Percentiles rank a stretch among this genome's conserved stretches.
phyloP scores from a whole-genome alignment of 2,888 invertebrate genomes.

The Acanthosepion lycidas region DNA sequence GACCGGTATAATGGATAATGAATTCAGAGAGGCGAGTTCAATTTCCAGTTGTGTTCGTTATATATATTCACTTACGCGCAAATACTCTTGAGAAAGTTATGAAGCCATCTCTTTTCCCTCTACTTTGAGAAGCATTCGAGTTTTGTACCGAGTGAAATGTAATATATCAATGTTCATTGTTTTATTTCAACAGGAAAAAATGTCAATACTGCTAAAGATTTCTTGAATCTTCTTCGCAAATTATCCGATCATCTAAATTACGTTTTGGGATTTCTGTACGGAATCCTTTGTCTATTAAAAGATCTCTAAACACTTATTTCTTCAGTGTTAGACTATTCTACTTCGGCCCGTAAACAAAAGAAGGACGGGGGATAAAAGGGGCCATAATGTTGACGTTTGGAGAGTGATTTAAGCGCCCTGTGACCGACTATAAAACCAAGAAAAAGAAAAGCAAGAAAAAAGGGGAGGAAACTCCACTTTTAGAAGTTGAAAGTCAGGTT shows the following conservation, averaged over 20 bases:
- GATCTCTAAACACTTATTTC: background rate
- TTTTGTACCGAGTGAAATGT: no score
- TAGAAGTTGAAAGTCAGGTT: background rate
- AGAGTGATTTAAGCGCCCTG: background rate
- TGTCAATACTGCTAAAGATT: no score
- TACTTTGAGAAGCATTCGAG: no score
- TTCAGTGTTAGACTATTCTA: background rate
- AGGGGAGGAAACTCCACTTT: background rate
- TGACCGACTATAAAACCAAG: background rate
- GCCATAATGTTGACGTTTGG: background rate
- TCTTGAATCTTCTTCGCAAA: no score
- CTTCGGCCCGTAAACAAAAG: background rate
- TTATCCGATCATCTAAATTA: background rate
- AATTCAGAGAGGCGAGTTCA: no score
- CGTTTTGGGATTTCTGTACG: background rate
- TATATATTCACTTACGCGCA: no score
- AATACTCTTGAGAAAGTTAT: no score
- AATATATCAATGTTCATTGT: no score
- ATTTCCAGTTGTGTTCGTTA: no score
- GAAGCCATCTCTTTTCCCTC: no score
- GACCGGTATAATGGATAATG: no score
- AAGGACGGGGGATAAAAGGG: background rate
- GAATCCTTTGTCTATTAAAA: background rate
- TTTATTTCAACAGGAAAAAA: no score
- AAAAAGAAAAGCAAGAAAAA: background rate